Evolutionary conservation across 2,888 invertebrate species (phyloP).

Genomic region (Drosophila atripex): DNA sequence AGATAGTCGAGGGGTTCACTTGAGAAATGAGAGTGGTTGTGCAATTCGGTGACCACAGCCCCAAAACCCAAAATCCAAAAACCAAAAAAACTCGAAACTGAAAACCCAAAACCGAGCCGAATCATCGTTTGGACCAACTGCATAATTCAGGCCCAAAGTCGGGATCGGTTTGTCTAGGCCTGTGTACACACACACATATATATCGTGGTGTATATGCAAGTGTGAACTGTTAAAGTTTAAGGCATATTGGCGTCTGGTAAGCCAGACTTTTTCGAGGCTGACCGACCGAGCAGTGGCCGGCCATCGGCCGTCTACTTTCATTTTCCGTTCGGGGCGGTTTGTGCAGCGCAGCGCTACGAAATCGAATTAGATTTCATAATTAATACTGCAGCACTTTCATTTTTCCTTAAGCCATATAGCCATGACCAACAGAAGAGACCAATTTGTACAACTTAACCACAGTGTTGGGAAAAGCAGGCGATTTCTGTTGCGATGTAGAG

Average conservation of each 20-base stretch:
- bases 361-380: slow-evolving; percentile 58
- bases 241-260: slow-evolving; percentile 31
- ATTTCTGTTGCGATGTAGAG: background rate
- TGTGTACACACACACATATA: background rate
- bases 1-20: slow-evolving; percentile 28
- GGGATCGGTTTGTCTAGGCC: slow-evolving; percentile 23
- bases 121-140: slow-evolving; percentile 45
- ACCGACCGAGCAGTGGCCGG: slow-evolving; percentile 18
- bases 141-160: slow-evolving; percentile 47
- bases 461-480: background rate
- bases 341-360: slow-evolving; percentile 41
- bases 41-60: slow-evolving; percentile 42
- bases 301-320: slow-evolving; percentile 47
- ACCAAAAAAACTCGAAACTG: too few species aligned
- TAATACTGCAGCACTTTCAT: slow-evolving; percentile 59
- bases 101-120: slow-evolving; percentile 46
- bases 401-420: slow-evolving; percentile 42
- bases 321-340: slow-evolving; percentile 47
- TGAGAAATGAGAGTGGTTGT: slow-evolving; percentile 45
- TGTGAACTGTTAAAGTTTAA: slow-evolving; percentile 48
- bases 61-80: slow-evolving; percentile 20
- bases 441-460: slow-evolving; percentile 34
- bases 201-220: slow-evolving; percentile 21
- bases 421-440: slow-evolving; percentile 43
- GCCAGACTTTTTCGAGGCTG: slow-evolving; percentile 5